These are phyloP conservation scores for Gulo gulo DNA, from an alignment of 2,113 vertebrate genomes.

Conservation along the genomic window DNA sequence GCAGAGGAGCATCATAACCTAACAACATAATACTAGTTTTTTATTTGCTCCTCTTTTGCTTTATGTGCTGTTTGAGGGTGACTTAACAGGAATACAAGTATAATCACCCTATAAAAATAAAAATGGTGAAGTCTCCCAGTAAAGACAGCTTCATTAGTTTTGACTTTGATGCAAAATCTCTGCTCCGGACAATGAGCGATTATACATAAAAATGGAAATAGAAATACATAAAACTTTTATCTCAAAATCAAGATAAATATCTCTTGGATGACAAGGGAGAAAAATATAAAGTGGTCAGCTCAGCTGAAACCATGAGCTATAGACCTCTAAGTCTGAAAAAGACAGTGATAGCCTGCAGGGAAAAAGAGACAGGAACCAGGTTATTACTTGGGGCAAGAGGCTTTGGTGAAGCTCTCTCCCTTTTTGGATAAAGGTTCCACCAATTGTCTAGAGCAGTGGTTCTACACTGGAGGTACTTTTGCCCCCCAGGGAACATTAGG, in stretches of 20 bases:
- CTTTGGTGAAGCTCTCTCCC: neutral
- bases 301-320: neutral
- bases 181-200: neutral
- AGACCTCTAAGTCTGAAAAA: neutral
- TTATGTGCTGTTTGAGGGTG: neutral
- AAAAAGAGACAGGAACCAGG: neutral
- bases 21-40: neutral
- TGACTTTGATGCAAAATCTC: neutral
- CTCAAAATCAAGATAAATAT: conserved; percentile 18
- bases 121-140: neutral
- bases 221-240: neutral
- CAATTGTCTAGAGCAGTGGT: neutral
- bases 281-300: neutral
- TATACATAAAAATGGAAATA: neutral
- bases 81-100: neutral
- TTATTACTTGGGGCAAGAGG: neutral
- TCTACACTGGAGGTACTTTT: neutral
- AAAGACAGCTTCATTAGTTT: neutral
- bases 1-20: neutral
- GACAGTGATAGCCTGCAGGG: neutral
- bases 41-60: neutral
- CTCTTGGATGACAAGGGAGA: neutral
- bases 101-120: neutral
- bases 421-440: neutral
- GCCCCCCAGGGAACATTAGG: neutral